Evolutionary conservation across 2,113 vertebrate genomes (phyloP), one percentile per base, ranked within the genome.

Genomic region (Microtus montanus): DNA sequence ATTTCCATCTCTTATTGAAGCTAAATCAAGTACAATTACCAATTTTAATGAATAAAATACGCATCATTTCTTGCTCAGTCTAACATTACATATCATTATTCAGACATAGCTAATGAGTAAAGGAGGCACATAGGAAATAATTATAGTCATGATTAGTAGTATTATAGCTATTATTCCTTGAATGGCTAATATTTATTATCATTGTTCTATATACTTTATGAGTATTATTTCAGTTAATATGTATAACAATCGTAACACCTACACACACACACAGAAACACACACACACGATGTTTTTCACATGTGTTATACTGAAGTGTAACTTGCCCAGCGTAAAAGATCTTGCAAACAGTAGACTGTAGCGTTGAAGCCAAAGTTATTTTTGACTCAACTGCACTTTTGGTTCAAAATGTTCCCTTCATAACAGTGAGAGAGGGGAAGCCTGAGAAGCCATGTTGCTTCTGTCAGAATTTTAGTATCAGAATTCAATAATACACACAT

Each of bases 51-150:
- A 26, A 61, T 84, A 58, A 89, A 95, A 54, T 74, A n/a, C 1
- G 52, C 20, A 74, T 84, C 1, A 33, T 71, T 92, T 92, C 35
- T 90, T 96, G 64, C 70, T 97, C 28, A 85, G 12, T 84, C 64
- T 68, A 92, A 88, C 2, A 54, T 73, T 87, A 58, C 28, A 10
- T 77, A 90, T 93, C 38, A 61, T 94, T 94, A 90, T 88, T 93
- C 85, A 89, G n/a, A 85, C 91, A 84, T 66, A 93, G 84, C 54
- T 91, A 94, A 93, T 93, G 88, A 96, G 14, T 54, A 87, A 79
- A 89, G 74, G 9, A 94, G 63, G 33, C 58, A 58, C 24, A 28
- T 70, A 52, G n/a, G 87, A 89, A 58, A 92, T 87, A 95, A 97
- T 91, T 35, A 54, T 33, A 26, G 24, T 58, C 30, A 80, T 91